Conservation (phyloP, 2,797 vertebrate genomes). For the Squalus acanthias region DNA sequence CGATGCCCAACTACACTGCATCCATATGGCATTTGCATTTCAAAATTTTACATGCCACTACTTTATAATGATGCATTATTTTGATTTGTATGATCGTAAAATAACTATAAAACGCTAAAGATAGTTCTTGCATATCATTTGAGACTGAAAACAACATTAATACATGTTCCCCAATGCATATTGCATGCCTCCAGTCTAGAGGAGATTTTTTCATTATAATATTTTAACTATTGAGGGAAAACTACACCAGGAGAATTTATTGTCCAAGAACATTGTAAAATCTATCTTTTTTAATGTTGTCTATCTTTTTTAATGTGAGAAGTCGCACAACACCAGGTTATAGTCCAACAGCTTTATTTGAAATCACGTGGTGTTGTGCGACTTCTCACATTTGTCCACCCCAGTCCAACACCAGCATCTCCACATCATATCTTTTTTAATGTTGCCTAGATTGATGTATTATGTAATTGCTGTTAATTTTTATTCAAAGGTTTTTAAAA, state of each 20-base stretch:
- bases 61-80: not conserved
- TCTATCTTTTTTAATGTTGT: not conserved
- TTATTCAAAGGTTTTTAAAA: not conserved
- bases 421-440: not conserved
- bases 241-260: not conserved
- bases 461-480: not conserved
- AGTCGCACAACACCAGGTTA: no score
- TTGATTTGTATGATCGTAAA: not conserved
- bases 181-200: not conserved
- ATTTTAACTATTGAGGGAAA: not conserved
- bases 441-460: not conserved
- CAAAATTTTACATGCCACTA: not conserved
- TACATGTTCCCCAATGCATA: not conserved
- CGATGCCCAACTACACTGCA: not conserved
- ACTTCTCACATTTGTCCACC: no score
- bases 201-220: no score
- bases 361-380: no score
- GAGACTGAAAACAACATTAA: not conserved
- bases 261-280: not conserved
- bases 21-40: not conserved
- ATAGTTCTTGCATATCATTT: not conserved
- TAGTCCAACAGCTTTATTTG: no score
- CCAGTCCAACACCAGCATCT: no score
- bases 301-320: no score
- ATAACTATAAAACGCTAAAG: not conserved